Base-by-base conservation (phyloP, 2,113 vertebrate species). In the Myocastor coypus region DNA sequence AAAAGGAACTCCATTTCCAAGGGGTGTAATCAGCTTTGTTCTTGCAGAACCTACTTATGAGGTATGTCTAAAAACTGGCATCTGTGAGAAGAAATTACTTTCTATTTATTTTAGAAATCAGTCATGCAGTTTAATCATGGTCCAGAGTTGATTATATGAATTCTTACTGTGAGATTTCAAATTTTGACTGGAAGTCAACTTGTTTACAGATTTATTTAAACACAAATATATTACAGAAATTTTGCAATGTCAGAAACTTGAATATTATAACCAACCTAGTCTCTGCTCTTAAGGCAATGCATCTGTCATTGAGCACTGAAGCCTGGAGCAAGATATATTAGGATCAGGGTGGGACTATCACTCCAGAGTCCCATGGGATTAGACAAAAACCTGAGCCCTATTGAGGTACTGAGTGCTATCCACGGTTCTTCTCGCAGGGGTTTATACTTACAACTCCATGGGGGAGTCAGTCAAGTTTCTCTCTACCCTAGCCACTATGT, bases 51-150 rank as follows among this genome's bases (percentile, higher is more conserved):
- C 52, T 68, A 93, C 80, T 89, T 88, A 83, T 77, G 84, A 84
- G 2, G 13, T 75, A 80, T 89, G 37, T 85, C 80, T 81, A 95
- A 91, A 95, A 81, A 40, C n/a, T 55, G 40, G 84, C n/a, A 66
- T 91, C 61, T 52, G 14, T 87, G 81, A 88, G 83, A 64, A 52
- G 57, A 95, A 95, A 82, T 87, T 78, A 50, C 59, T 78, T 66
- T 64, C 73, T 71, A 78, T 91, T 96, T 94, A 96, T 92, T 92
- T 95, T 91, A 89, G 71, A 92, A 88, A 87, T 92, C 77, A 88
- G 46, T 84, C 61, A 81, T 40, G 26, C 50, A 75, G 63, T 10
- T 89, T 92, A 73, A 7, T 89, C 69, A 68, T 94, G 80, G 66
- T 90, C 66, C 42, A 84, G 63, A 64, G 3, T 34, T 83, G 61